Evolutionary conservation across 2,113 vertebrate species (phyloP), one percentile per base, ranked within the genome.

Genomic region (Cephalopholis sonnerati): DNA sequence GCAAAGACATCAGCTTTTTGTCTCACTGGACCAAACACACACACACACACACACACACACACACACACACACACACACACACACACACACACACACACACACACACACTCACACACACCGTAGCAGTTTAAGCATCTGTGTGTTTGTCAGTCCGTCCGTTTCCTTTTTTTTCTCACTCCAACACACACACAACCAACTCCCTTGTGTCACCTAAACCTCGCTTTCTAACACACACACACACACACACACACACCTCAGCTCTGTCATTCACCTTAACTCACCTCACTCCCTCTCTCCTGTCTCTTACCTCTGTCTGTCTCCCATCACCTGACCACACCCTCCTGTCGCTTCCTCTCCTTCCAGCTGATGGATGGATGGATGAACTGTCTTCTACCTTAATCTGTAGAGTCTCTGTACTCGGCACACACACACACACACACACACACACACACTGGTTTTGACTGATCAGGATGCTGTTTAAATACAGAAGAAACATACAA

Each of bases 1-100:
- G 79, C 44, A 79, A 90, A 89, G 74, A 82, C 88, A 85, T 91
- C 91, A 92, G 92, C 87, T 88, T 53, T 89, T 89, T 89, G 71
- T 81, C 58, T 62, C 53, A 39, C 12, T 2, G n/a, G 46, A 71
- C 39, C 10, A 20, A 5, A 65, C 17, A 24, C 67, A 46, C 32
- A 41, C 75, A 57, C 57, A 67, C 50, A 41, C 27, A 15, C 54
- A 68, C 50, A 50, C 66, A 57, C 58, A 79, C 63, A 53, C 39
- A 39, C 64, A 57, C 62, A 69, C 64, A 76, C 77, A 64, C 61
- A 25, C 67, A 41, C 48, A 57, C 39, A 79, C 55, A 55, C 75
- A 32, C 39, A 69, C 32, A 69, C 53, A 74, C 69, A 57, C 59
- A 36, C 73, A 29, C 24, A 39, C 75, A 51, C 57, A 65, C 62